Conservation (phyloP, 2,113 vertebrate species). For the Ginglymostoma cirratum region DNA sequence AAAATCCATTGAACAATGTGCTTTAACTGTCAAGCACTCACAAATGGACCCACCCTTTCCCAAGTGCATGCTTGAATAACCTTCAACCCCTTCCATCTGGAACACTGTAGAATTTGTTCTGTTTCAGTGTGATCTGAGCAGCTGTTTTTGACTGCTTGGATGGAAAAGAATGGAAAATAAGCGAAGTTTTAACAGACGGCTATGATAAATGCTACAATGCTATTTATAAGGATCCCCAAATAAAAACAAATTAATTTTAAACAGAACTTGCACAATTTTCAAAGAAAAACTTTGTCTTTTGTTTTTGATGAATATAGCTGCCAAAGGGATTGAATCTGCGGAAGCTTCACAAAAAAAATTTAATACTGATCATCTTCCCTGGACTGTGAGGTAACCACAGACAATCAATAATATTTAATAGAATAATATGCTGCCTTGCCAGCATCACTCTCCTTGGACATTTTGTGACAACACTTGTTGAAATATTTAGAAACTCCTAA, state of each 20-base stretch:
- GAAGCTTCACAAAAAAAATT: background rate
- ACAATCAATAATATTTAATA: background rate
- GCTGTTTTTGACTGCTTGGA: constrained; percentile 12
- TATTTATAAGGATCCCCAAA: background rate
- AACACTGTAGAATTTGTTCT: background rate
- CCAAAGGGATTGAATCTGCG: background rate
- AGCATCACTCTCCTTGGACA: background rate
- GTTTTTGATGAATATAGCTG: background rate
- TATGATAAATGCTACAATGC: background rate
- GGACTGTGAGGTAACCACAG: background rate
- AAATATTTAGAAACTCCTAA: background rate
- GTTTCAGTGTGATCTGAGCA: constrained; percentile 3
- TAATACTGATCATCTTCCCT: background rate
- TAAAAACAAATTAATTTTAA: background rate
- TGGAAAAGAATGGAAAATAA: background rate
- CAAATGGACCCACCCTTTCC: background rate
- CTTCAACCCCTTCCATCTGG: constrained; percentile 23
- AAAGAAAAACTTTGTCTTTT: background rate
- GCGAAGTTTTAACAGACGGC: background rate
- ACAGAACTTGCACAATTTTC: background rate
- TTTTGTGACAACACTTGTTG: background rate
- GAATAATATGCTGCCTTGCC: background rate
- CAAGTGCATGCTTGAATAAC: constrained; percentile 20
- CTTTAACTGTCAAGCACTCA: constrained; percentile 1
- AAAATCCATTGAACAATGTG: constrained; percentile 17